Base-by-base conservation (phyloP, 2,888 invertebrate species). In the Campoletis raptor region DNA sequence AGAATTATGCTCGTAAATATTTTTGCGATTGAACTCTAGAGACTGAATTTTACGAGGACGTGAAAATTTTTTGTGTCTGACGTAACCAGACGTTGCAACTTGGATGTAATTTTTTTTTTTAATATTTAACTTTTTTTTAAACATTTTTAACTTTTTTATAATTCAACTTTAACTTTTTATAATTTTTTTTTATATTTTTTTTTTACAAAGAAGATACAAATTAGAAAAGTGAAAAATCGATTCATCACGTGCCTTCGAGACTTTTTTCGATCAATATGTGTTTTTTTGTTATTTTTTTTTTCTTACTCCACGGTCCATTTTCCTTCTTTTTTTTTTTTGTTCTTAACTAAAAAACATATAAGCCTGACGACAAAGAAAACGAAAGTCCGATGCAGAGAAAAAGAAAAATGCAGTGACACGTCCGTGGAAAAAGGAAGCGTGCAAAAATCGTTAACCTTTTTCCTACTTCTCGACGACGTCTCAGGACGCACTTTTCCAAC, bases 391-490 rank as follows among this genome's bases (percentile, higher is more conserved):
- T 30, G 5, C 10, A 18, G 40, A n/a, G 67, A 8, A 15, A 37
- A 54, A 45, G 12, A 61, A 67, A 69, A 61, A 42, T 57, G 36
- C 54, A n/a, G 10, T 24, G 48, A 67, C 24, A 67, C 21, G 42
- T 57, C 30, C 30, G 6, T 15, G 37, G 15, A 42, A 37, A 37
- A 78, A 21, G 66, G 40, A 78, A 72, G 61, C 64, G 64, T 52
- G 81, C 52, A 73, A 81, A 81, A 81, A 64, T 81, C 57, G 66
- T 81, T 64, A 78, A 21, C 73, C 15, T 40, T 86, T 83, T 79
- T 57, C 40, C 61, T 76, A 18, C 42, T 67, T 61, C 48, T 85
- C 64, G 30, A 30, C n/a, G 30, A 30, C 30, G 30, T 30, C 30
- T 78, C 72, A 21, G 12, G 42, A 30, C 30, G 24, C 45, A 54